These are phyloP conservation scores for Pelecanus crispus DNA, from an alignment of 2,113 vertebrate species.

Conservation along the genomic window DNA sequence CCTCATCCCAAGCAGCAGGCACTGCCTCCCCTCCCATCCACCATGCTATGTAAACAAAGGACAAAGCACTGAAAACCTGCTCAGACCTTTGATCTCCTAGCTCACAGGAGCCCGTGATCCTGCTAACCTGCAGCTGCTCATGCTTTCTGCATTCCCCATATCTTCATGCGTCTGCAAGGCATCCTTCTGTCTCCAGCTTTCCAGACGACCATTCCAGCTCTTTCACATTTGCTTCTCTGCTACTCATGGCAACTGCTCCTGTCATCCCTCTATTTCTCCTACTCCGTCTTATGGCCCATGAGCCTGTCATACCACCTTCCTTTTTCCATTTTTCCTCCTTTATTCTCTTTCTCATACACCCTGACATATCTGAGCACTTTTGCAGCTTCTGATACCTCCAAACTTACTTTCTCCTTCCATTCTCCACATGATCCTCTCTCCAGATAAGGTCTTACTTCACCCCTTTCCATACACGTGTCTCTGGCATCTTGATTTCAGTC, in stretches of 20 bases:
- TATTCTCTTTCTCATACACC: neutral
- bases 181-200: neutral
- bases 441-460: neutral
- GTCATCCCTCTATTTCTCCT: neutral
- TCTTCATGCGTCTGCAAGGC: neutral
- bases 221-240: neutral
- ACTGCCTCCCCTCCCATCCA: neutral
- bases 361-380: neutral
- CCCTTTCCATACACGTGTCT: neutral
- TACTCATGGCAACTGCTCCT: neutral
- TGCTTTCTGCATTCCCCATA: neutral
- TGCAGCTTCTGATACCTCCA: neutral
- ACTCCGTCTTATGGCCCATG: neutral
- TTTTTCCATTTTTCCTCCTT: neutral
- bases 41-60: neutral
- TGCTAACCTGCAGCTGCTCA: neutral
- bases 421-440: neutral
- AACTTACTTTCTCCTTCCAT: neutral
- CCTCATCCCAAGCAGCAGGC: neutral
- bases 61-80: neutral
- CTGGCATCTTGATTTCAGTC: neutral
- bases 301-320: neutral
- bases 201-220: neutral
- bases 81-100: neutral
- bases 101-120: neutral